Conservation (phyloP, 2,797 vertebrate genomes). For the Ptychobarbus kaznakovi region DNA sequence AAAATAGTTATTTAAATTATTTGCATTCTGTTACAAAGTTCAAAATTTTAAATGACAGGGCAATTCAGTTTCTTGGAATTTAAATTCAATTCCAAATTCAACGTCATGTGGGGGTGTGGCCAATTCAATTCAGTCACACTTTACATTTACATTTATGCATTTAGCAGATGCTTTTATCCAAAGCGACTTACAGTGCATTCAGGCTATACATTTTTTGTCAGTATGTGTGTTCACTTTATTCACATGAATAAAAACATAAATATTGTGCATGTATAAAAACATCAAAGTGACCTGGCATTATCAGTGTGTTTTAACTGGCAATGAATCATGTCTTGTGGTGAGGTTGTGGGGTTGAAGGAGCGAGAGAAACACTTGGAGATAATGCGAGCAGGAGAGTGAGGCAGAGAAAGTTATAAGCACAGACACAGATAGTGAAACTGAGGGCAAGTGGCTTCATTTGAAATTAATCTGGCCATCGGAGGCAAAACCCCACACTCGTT, state of each 20-base stretch:
- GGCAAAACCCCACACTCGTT: conserved; percentile 3
- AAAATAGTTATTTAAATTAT: neutral
- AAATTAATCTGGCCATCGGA: neutral
- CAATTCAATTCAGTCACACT: neutral
- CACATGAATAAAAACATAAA: neutral
- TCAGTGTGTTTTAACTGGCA: neutral
- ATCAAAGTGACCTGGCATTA: neutral
- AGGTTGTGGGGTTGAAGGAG: neutral
- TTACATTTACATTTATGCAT: too few species aligned
- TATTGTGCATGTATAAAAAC: too few species aligned
- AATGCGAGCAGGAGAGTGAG: neutral
- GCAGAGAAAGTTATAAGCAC: conserved; percentile 6
- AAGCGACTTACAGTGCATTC: too few species aligned
- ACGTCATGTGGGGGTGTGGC: neutral
- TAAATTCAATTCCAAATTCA: neutral
- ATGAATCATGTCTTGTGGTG: neutral
- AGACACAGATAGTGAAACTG: neutral
- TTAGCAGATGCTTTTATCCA: too few species aligned
- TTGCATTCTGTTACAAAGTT: neutral
- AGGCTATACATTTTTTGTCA: too few species aligned
- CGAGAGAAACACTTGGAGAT: neutral
- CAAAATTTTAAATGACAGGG: neutral
- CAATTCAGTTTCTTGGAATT: neutral
- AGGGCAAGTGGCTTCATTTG: conserved; percentile 15
- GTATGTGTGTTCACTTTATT: too few species aligned